Evolutionary conservation across 1,140 invertebrate species (phyloP).

Genomic region (Caenorhabditis briggsae): DNA sequence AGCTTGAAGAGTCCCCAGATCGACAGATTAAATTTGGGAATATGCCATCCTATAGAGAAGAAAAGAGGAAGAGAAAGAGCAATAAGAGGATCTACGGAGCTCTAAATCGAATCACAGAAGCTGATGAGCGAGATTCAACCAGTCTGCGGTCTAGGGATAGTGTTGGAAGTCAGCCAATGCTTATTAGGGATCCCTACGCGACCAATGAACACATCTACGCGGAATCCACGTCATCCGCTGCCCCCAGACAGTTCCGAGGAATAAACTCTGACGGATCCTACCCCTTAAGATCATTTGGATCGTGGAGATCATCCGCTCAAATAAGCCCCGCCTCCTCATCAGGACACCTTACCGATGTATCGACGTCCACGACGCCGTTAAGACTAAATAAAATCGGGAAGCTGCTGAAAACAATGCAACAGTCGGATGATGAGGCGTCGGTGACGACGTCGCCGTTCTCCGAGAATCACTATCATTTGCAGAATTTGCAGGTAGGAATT

Average conservation of each 20-base stretch:
- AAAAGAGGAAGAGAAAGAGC: constrained; percentile 76
- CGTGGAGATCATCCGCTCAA: constrained; percentile 31
- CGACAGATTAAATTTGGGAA: constrained; percentile 76
- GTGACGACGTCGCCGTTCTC: constrained; percentile 32
- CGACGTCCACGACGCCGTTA: constrained; percentile 52
- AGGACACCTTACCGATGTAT: constrained; percentile 41
- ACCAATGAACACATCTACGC: constrained; percentile 61
- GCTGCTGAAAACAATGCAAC: constrained; percentile 64
- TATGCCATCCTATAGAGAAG: constrained; percentile 76
- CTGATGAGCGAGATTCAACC: constrained; percentile 74
- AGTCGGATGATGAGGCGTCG: constrained; percentile 53
- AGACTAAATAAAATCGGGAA: constrained; percentile 67
- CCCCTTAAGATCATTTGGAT: constrained; percentile 45
- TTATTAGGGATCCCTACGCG: constrained; percentile 56
- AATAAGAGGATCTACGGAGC: constrained; percentile 77
- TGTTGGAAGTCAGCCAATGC: constrained; percentile 57
- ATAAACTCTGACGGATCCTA: constrained; percentile 38
- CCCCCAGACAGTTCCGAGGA: constrained; percentile 34
- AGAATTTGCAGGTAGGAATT: background rate
- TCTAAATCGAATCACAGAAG: constrained; percentile 76
- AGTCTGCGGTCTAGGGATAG: constrained; percentile 63
- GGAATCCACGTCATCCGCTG: constrained; percentile 30
- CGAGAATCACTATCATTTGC: background rate
- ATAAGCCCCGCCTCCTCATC: constrained; percentile 57
- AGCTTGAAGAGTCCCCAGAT: constrained; percentile 57